Conservation (phyloP, 2,888 invertebrate genomes). For the Sepiola atlantica region DNA sequence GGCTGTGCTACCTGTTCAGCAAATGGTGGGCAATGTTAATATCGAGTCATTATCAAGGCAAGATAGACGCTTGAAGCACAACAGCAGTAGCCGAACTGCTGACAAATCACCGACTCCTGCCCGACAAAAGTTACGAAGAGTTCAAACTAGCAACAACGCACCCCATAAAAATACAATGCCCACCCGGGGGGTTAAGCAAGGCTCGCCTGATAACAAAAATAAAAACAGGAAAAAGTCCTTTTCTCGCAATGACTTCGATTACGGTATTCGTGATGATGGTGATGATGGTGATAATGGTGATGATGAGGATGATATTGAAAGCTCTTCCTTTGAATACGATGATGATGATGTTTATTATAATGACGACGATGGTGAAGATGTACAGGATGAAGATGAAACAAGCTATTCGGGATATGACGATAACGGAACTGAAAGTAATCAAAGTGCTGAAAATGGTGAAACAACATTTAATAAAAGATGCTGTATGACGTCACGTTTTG, state of each 20-base stretch:
- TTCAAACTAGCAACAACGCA: neutral
- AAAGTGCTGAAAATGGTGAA: neutral
- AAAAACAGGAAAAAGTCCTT: neutral
- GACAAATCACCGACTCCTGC: neutral
- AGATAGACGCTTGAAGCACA: too few species aligned
- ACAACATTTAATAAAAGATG: neutral
- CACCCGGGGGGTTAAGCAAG: neutral
- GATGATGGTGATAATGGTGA: neutral
- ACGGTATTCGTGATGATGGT: neutral
- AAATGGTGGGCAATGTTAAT: neutral
- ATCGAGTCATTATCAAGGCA: neutral
- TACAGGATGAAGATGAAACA: neutral
- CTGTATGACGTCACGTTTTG: constrained; percentile 34
- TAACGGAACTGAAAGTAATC: neutral
- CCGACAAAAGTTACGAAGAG: neutral
- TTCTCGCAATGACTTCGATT: too few species aligned
- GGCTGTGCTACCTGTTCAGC: too few species aligned
- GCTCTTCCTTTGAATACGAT: neutral
- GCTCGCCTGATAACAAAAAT: neutral
- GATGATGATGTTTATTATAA: neutral
- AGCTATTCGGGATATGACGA: neutral
- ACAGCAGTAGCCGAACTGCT: neutral
- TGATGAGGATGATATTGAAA: neutral
- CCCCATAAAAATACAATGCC: neutral
- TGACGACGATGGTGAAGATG: neutral